Percentiles rank a stretch among this genome's conserved stretches.
phyloP scores from a whole-genome alignment of 2,113 vertebrate species.

The Arothron firmamentum region DNA sequence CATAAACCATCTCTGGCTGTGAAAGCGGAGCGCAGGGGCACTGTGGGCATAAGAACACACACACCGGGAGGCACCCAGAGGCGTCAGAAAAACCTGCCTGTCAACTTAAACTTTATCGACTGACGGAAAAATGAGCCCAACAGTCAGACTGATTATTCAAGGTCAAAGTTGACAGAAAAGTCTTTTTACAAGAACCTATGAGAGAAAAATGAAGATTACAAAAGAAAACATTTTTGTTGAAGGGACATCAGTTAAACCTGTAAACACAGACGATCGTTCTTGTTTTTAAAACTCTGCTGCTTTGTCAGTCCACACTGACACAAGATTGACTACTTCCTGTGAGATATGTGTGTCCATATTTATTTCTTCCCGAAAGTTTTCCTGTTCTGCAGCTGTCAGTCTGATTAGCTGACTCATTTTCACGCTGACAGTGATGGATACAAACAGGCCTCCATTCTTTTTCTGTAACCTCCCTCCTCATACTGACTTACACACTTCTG shows the following conservation, averaged over 20 bases:
- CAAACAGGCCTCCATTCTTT: slow-evolving; percentile 9
- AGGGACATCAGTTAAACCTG: not conserved
- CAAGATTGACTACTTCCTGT: slow-evolving; percentile 3
- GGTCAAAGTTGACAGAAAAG: no score
- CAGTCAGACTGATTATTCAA: no score
- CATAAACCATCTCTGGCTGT: slow-evolving; percentile 53
- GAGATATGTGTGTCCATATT: slow-evolving; percentile 3
- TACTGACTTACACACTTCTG: slow-evolving; percentile 26
- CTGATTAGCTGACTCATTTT: slow-evolving; percentile 34
- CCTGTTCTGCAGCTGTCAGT: slow-evolving; percentile 24
- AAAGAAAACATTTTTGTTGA: not conserved
- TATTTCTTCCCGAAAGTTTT: slow-evolving; percentile 22
- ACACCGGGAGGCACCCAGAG: slow-evolving; percentile 40
- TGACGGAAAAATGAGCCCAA: slow-evolving; percentile 55
- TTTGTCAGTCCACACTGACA: not conserved
- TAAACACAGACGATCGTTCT: not conserved
- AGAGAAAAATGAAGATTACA: not conserved
- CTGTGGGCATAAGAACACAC: slow-evolving; percentile 31
- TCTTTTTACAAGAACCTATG: no score
- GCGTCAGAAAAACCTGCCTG: slow-evolving; percentile 52
- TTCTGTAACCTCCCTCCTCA: slow-evolving; percentile 24
- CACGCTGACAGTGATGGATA: slow-evolving; percentile 19
- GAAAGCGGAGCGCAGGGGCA: slow-evolving; percentile 27
- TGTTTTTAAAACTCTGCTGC: not conserved
- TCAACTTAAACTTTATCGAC: slow-evolving; percentile 50